A percentile compares a stretch with the other conserved stretches of the same genome.
phyloP scores from a whole-genome alignment of 2,888 invertebrate genomes.

The Cantharis lateralis region DNA sequence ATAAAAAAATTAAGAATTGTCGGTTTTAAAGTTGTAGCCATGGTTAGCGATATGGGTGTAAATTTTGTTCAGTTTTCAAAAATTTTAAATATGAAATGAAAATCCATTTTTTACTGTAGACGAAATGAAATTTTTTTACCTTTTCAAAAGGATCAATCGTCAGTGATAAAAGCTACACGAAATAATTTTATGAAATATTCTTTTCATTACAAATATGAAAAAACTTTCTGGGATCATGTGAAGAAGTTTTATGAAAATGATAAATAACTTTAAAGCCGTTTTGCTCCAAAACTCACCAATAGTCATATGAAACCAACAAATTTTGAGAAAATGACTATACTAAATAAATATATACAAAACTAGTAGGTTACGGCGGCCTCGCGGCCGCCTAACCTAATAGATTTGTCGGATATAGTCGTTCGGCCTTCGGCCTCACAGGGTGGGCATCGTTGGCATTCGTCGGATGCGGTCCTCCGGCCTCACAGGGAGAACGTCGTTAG shows the following conservation, averaged over 20 bases:
- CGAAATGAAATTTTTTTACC: slow-evolving; percentile 14
- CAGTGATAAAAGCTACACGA: slow-evolving; percentile 26
- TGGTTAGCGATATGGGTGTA: slow-evolving; percentile 20
- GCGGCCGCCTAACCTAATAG: no score
- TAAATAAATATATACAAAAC: no score
- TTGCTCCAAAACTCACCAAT: neutral
- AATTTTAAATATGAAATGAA: neutral
- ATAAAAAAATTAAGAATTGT: slow-evolving; percentile 6
- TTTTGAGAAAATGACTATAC: neutral
- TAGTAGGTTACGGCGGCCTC: no score
- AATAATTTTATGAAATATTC: no score
- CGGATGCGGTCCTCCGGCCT: no score
- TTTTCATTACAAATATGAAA: neutral
- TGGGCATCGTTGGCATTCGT: no score
- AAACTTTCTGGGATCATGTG: neutral
- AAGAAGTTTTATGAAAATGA: neutral
- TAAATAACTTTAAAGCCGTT: no score
- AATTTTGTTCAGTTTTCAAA: slow-evolving; percentile 16
- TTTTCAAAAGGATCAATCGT: slow-evolving; percentile 27
- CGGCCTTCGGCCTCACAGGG: no score
- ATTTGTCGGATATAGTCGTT: no score
- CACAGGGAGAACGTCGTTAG: no score
- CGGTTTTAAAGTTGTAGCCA: slow-evolving; percentile 8
- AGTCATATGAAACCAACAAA: neutral
- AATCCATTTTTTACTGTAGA: slow-evolving; percentile 20